A percentile compares a stretch with the other conserved stretches of the same genome.
Evolutionary conservation across 2,113 vertebrate species (phyloP).

Genomic region (Dipodomys stephensi): DNA sequence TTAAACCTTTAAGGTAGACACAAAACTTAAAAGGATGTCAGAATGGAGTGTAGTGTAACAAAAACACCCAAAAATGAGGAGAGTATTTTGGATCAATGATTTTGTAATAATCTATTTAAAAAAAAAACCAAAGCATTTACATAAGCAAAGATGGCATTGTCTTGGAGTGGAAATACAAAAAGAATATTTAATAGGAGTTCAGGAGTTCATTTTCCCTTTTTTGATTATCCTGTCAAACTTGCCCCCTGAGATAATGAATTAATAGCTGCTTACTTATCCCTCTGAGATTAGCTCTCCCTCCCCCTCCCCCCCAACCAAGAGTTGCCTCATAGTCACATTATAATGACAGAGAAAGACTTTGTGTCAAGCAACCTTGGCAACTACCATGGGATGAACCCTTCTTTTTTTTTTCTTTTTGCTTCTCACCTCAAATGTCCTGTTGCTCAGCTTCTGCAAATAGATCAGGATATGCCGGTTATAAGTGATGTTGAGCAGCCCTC

Average conservation of each 20-base stretch:
- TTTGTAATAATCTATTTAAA: neutral
- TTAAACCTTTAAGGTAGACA: constrained; percentile 45
- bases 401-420: accelerated
- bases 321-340: neutral
- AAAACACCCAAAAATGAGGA: neutral
- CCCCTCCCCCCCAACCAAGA: neutral
- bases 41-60: neutral
- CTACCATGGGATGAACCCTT: neutral
- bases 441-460: constrained; percentile 66
- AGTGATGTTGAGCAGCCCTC: constrained; percentile 83
- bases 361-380: neutral
- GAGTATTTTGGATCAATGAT: neutral
- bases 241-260: neutral
- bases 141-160: neutral
- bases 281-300: neutral
- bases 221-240: constrained; percentile 28
- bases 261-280: neutral
- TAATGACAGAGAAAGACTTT: neutral
- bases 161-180: neutral
- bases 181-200: neutral
- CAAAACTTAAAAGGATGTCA: constrained; percentile 25
- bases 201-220: neutral
- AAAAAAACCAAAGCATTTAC: neutral
- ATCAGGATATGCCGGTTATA: constrained; percentile 89
- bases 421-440: constrained; percentile 90